Base-by-base conservation (phyloP, 2,888 invertebrate species). In the Nematopogon swammerdamellus region DNA sequence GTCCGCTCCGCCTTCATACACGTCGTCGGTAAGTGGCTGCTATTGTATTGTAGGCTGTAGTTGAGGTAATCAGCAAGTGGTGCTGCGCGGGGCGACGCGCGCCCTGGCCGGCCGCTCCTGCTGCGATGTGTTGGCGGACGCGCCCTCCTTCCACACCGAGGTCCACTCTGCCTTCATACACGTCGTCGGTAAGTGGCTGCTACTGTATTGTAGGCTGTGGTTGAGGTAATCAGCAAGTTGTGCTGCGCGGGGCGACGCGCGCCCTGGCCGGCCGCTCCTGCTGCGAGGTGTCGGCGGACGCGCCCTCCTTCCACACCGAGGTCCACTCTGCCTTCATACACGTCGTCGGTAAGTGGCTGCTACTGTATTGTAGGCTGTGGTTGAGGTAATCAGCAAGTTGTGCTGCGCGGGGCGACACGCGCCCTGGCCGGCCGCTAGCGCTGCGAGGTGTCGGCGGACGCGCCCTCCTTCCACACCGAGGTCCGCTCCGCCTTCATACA, bases 51-150 rank as follows among this genome's bases (percentile, higher is more conserved):
- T n/a, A n/a, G n/a, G n/a, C n/a, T n/a, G n/a, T n/a, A n/a, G n/a
- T n/a, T n/a, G n/a, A n/a, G n/a, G n/a, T n/a, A n/a, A n/a, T n/a
- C n/a, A 85, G 59, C 80, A 84, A 62, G 86, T 89, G 18, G 85
- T 88, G 6, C 67, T 89, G 19, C 74, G 85, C 25, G 84, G 87
- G 49, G 86, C 88, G 11, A 83, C 86, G 46, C 81, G 85, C 14
- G 83, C 85, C 54, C 77, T 87, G 47, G 85, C 86, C 1, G 89
- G 89, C 2, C 81, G 83, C 57, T 89, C 86, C 64, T 82, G 85
- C 19, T 89, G 89, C 63, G 89, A 89, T 62, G 89, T 89, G 6
- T 88, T 88, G 0, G 85, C 87, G 1, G 89, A 89, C 60, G 82
- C 85, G 1, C 88, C 89, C 0, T 83, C 84, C 19, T 89, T 89